phyloP scores from a whole-genome alignment of 2,113 vertebrate species.

The Xiphophorus couchianus region DNA sequence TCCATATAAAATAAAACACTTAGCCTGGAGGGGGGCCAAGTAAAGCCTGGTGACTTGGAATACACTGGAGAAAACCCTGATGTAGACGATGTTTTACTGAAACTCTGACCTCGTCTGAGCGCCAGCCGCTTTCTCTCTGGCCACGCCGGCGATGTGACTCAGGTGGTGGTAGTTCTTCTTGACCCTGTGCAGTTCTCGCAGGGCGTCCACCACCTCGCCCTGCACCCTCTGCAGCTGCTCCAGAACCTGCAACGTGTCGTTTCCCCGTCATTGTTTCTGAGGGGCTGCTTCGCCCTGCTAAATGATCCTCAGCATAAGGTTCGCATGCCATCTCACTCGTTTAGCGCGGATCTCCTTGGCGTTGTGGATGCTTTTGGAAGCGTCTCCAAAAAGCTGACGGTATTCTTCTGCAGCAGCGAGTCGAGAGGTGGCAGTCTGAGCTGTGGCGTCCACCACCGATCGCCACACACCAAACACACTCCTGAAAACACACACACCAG shows the following conservation, averaged over 20 bases:
- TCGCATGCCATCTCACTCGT: conserved; percentile 73
- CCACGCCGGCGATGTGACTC: conserved; percentile 80
- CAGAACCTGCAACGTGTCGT: conserved; percentile 67
- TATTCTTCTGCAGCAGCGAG: conserved; percentile 82
- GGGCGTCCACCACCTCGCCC: conserved; percentile 84
- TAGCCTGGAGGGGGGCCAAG: no score
- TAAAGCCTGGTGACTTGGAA: no score
- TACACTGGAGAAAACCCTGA: no score
- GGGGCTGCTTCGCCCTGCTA: no score
- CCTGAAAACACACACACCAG: conserved; percentile 62
- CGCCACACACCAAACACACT: conserved; percentile 84
- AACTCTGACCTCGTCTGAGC: conserved; percentile 83
- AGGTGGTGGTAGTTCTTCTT: conserved; percentile 87
- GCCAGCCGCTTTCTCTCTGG: conserved; percentile 86
- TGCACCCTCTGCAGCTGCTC: conserved; percentile 85
- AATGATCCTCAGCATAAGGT: not conserved
- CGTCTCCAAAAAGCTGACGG: conserved; percentile 76
- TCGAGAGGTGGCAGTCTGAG: conserved; percentile 76
- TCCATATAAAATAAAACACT: no score
- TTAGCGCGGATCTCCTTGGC: conserved; percentile 86
- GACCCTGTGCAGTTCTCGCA: conserved; percentile 86
- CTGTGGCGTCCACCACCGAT: conserved; percentile 83
- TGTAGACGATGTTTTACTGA: no score
- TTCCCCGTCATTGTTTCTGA: not conserved
- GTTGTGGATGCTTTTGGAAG: conserved; percentile 74